These are phyloP conservation scores for Microcebus tavaratra DNA, from an alignment of 2,113 vertebrate genomes.

Conservation along the genomic window DNA sequence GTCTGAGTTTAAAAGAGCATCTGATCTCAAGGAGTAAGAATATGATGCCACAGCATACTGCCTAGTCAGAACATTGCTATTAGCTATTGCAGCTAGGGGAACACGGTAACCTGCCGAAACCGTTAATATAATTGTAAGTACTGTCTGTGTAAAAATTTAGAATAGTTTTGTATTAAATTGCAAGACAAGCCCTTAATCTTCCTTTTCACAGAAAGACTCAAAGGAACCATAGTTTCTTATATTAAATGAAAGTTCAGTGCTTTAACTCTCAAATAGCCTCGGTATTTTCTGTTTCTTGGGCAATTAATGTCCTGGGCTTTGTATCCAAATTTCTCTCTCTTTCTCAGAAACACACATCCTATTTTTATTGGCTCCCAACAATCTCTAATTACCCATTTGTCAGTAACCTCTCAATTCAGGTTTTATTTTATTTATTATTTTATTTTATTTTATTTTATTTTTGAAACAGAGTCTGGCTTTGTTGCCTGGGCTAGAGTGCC, in stretches of 20 bases:
- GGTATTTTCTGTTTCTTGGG: neutral
- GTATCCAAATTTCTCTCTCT: neutral
- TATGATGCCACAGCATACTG: neutral
- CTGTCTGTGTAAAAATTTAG: neutral
- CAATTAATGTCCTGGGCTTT: neutral
- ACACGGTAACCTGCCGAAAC: neutral
- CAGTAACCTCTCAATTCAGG: neutral
- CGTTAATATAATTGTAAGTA: neutral
- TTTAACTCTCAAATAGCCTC: neutral
- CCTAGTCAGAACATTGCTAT: neutral
- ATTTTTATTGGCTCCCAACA: slow-evolving; percentile 44
- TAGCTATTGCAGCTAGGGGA: neutral
- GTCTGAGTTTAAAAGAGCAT: neutral
- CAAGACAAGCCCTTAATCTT: neutral
- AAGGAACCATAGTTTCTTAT: neutral
- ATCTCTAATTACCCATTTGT: neutral
- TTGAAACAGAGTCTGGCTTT: too few species aligned
- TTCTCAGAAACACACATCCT: neutral
- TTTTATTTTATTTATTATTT: neutral
- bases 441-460: too few species aligned
- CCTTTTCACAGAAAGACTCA: neutral
- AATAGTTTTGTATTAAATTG: neutral
- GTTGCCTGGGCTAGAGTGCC: too few species aligned
- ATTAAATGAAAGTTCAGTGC: slow-evolving; percentile 5
- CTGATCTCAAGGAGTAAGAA: neutral